phyloP scores from a whole-genome alignment of 2,113 vertebrate genomes.

The Ammodytes marinus region DNA sequence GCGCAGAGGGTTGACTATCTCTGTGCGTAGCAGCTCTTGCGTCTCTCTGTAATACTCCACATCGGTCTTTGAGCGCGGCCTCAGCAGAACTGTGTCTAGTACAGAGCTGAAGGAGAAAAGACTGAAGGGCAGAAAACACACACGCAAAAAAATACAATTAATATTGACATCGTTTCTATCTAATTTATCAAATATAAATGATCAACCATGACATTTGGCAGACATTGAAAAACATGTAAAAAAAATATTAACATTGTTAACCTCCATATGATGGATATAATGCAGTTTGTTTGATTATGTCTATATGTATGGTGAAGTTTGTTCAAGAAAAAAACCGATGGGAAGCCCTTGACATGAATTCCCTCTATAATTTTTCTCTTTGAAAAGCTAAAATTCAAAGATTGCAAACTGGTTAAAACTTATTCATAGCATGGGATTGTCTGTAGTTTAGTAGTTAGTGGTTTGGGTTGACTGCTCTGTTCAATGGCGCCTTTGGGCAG shows the following conservation, averaged over 20 bases:
- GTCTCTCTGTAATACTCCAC: slow-evolving; percentile 98
- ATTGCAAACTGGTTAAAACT: not conserved
- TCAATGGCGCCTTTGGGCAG: slow-evolving; percentile 29
- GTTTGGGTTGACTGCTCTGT: slow-evolving; percentile 21
- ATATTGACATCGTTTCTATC: not conserved
- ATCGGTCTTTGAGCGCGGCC: slow-evolving; percentile 96
- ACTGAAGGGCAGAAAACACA: slow-evolving; percentile 77
- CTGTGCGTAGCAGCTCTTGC: slow-evolving; percentile 95
- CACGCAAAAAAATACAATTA: not conserved
- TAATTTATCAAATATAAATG: not conserved
- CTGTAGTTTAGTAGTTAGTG: not conserved
- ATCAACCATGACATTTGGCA: no score
- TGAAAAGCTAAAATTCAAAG: not conserved
- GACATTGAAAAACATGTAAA: not conserved
- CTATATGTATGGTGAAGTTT: not conserved
- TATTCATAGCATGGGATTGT: slow-evolving; percentile 2
- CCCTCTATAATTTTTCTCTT: no score
- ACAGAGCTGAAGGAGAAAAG: slow-evolving; percentile 99
- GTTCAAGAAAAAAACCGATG: not conserved
- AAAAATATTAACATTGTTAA: not conserved
- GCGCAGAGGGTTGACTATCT: slow-evolving; percentile 97
- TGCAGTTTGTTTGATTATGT: not conserved
- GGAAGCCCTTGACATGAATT: not conserved
- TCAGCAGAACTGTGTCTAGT: slow-evolving; percentile 95
- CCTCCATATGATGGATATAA: not conserved